Percentiles rank a stretch among this genome's conserved stretches.
These are phyloP conservation scores for Macrobrachium rosenbergii DNA, from an alignment of 1,140 invertebrate species.

Conservation along the genomic window DNA sequence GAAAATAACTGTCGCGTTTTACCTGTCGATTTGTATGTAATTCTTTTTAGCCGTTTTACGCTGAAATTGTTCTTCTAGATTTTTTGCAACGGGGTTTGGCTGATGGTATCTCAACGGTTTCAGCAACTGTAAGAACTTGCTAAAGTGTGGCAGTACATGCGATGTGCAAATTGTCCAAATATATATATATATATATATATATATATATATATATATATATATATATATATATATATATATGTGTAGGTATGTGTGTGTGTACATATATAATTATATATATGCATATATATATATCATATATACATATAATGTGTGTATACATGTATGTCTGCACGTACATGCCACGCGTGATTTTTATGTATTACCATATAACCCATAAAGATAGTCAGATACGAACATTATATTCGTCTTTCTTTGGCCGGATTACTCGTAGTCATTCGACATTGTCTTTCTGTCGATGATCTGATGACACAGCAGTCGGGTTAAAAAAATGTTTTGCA, in stretches of 20 bases:
- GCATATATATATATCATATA: constrained; percentile 14
- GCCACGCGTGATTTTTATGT: not conserved
- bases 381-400: not conserved
- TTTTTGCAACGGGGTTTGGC: too few species aligned
- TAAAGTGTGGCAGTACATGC: not conserved
- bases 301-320: constrained; percentile 8
- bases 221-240: constrained; percentile 27
- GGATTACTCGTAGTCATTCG: too few species aligned
- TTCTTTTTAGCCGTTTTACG: too few species aligned
- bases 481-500: too few species aligned
- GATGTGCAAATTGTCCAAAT: not conserved
- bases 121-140: too few species aligned
- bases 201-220: constrained; percentile 10
- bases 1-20: too few species aligned
- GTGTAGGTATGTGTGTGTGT: not conserved
- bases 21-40: too few species aligned
- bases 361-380: not conserved
- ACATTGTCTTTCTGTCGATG: too few species aligned
- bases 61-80: too few species aligned
- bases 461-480: too few species aligned
- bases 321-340: not conserved
- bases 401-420: too few species aligned
- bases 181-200: constrained; percentile 24
- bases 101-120: too few species aligned
- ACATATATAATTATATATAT: constrained; percentile 21